Evolutionary conservation across 1,140 invertebrate species (phyloP).

Genomic region (Drosophila mojavensis): DNA sequence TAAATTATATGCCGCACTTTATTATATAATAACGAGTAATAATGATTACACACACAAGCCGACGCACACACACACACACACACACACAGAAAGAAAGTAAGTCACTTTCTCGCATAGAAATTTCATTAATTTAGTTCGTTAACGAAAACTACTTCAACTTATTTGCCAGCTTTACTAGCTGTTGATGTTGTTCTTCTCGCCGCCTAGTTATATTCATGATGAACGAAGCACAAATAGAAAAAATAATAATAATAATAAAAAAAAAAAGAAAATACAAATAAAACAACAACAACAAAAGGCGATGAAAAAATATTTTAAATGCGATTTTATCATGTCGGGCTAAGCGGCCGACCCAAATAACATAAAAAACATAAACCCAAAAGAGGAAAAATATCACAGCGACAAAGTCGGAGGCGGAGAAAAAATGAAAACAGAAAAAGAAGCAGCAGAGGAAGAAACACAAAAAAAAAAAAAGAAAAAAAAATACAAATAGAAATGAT

Average conservation of each 20-base stretch:
- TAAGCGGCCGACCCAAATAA: slow-evolving; percentile 53
- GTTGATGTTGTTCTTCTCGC: neutral
- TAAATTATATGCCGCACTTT: slow-evolving; percentile 69
- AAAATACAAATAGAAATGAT: slow-evolving; percentile 65
- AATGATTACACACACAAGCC: slow-evolving; percentile 57
- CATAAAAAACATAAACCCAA: slow-evolving; percentile 22
- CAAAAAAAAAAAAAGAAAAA: slow-evolving; percentile 13
- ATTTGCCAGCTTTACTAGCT: neutral
- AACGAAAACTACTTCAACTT: slow-evolving; percentile 29
- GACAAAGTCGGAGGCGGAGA: slow-evolving; percentile 11
- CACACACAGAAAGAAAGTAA: neutral
- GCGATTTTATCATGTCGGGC: slow-evolving; percentile 76
- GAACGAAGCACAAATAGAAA: slow-evolving; percentile 10
- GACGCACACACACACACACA: neutral
- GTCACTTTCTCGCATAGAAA: slow-evolving; percentile 1
- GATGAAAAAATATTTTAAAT: slow-evolving; percentile 75
- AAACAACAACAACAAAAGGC: slow-evolving; percentile 52
- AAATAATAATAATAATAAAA: slow-evolving; percentile 11
- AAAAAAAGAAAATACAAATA: no score
- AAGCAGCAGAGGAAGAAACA: neutral
- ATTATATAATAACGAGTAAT: slow-evolving; percentile 75
- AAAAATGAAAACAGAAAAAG: neutral
- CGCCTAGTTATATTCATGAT: slow-evolving; percentile 22
- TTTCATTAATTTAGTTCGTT: slow-evolving; percentile 29
- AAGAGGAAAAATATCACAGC: slow-evolving; percentile 24